Evolutionary conservation across 2,888 invertebrate species (phyloP), one percentile per base, ranked within the genome.

Genomic region (Eilema griseolum): DNA sequence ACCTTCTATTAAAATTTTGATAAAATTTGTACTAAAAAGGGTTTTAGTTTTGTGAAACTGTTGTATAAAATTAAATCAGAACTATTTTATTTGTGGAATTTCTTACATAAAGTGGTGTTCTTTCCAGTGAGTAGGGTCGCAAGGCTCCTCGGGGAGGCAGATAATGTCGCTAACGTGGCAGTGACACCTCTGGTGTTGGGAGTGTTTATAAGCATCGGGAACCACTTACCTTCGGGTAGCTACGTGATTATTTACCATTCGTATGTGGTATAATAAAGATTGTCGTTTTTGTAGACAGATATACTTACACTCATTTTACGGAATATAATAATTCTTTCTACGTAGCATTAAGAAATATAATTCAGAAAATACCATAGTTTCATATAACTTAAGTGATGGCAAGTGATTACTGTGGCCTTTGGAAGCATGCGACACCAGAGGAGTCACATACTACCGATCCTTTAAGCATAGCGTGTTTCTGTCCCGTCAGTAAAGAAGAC

Each of bases 131-230:
- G 31, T 60, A 31, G 61, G 60, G 60, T 61, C 60, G 20, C 31
- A 10, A 31, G 28, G 31, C n/a, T 61, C 60, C 60, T 61, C 4
- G n/a, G 33, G 31, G 31, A 61, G 3, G 20, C 8, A 61, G 61
- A 61, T 61, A 61, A 61, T 63, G 41, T 57, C 68, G 59, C 37
- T 56, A 62, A 26, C 24, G 8, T 41, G 26, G 59, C 57, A 8
- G 24, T 60, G 60, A 66, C 60, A 60, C 59, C 66, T 66, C 37
- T 62, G 62, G 68, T 78, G 82, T 82, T 61, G n/a, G 31, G 31
- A 61, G 61, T n/a, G 28, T 61, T 61, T 31, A 28, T 28, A 33
- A 16, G 28, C 33, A 61, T 61, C 24, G 20, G 31, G 33, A 5
- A 52, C 61, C 61, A 61, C 61, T 61, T 52, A 52, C 52, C 52